A percentile compares a stretch with the other conserved stretches of the same genome.
phyloP scores from a whole-genome alignment of 1,140 invertebrate genomes.

The Rhagoletis pomonella region DNA sequence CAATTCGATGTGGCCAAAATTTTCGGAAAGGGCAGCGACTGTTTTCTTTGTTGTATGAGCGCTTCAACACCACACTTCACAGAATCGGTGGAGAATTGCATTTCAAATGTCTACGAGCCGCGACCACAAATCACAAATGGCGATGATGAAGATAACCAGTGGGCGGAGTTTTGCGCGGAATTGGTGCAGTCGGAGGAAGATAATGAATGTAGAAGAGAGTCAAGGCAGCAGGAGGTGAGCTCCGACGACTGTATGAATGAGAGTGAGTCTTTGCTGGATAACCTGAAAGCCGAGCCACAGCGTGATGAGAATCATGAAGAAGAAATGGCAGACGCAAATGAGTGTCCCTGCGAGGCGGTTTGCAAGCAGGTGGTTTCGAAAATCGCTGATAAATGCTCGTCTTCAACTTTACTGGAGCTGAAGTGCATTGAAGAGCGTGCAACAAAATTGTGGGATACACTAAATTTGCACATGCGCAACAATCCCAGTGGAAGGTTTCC shows the following conservation, averaged over 20 bases:
- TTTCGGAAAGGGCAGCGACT: conserved; percentile 13
- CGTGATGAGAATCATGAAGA: background rate
- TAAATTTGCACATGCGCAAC: background rate
- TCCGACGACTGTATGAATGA: background rate
- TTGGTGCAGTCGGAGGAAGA: background rate
- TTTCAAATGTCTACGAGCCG: conserved; percentile 33
- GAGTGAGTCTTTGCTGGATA: background rate
- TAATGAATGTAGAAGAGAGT: background rate
- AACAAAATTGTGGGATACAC: conserved; percentile 4
- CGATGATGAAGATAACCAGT: background rate
- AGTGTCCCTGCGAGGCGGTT: background rate
- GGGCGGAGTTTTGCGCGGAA: background rate
- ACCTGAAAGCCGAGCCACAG: background rate
- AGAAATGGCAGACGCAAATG: background rate
- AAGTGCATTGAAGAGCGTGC: conserved; percentile 20
- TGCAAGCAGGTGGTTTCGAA: background rate
- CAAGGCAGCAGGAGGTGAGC: background rate
- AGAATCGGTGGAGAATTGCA: background rate
- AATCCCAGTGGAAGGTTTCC: background rate
- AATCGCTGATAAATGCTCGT: conserved; percentile 28
- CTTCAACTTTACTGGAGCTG: background rate
- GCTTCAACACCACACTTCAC: background rate
- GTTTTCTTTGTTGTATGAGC: conserved; percentile 20
- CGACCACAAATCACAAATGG: conserved; percentile 24
- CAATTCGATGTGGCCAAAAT: conserved; percentile 36